Evolutionary conservation across 2,888 invertebrate species (phyloP).

Genomic region (Drosophila suboccidentalis): DNA sequence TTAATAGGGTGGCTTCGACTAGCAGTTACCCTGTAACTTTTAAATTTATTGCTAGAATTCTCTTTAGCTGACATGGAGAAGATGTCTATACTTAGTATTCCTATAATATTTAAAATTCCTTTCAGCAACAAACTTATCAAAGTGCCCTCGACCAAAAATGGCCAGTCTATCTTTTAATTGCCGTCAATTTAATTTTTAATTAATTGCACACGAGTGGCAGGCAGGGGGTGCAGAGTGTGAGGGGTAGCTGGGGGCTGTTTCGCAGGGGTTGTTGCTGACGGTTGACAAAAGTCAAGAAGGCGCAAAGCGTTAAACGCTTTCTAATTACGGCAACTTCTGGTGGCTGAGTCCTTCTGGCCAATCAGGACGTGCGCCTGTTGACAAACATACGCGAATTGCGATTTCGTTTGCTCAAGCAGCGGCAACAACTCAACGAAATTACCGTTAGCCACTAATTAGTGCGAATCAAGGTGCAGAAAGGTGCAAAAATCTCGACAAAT

Average conservation of each 20-base stretch:
- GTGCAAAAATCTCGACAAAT: conserved; percentile 51
- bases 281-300: conserved; percentile 64
- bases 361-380: conserved; percentile 60
- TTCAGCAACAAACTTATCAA: not conserved
- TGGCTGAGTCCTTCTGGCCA: conserved; percentile 58
- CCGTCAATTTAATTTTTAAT: conserved; percentile 53
- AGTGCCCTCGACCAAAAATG: conserved; percentile 1
- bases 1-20: too few species aligned
- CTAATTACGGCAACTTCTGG: conserved; percentile 69
- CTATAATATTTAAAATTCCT: not conserved
- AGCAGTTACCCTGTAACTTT: not conserved
- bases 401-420: conserved; percentile 70
- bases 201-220: conserved; percentile 50
- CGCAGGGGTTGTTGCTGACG: conserved; percentile 1
- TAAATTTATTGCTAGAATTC: not conserved
- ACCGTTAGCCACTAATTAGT: conserved; percentile 77
- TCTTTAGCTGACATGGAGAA: too few species aligned
- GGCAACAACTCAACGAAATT: conserved; percentile 72
- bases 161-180: conserved; percentile 16
- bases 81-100: too few species aligned
- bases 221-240: not conserved
- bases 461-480: conserved; percentile 66
- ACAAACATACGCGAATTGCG: conserved; percentile 48
- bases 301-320: conserved; percentile 74
- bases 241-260: not conserved